Conservation (phyloP, 2,888 invertebrate species). For the Bembecia ichneumoniformis region DNA sequence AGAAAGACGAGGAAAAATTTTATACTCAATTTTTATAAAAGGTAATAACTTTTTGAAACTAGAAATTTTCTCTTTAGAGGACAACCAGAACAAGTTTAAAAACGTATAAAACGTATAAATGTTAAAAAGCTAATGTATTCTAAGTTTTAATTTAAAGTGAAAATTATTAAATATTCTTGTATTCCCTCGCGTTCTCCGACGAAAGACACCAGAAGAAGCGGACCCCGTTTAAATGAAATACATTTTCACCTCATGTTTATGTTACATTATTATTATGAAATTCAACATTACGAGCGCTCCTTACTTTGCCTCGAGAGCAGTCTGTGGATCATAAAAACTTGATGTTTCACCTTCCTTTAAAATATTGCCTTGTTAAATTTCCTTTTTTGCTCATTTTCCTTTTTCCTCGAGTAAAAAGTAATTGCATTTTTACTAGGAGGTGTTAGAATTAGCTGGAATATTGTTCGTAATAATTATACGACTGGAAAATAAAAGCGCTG, state of each 20-base stretch:
- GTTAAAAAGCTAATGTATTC: not conserved
- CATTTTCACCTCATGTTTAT: constrained; percentile 27
- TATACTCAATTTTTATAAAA: too few species aligned
- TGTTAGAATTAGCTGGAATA: constrained; percentile 15
- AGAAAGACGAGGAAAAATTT: too few species aligned
- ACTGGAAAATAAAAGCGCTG: too few species aligned
- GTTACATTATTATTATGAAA: constrained; percentile 31
- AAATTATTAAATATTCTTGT: not conserved
- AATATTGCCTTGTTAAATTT: constrained; percentile 15
- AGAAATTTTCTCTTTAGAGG: too few species aligned
- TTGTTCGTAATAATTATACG: not conserved
- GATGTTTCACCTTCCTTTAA: constrained; percentile 11
- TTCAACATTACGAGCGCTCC: constrained; percentile 25
- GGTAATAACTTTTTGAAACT: too few species aligned
- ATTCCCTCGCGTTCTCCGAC: not conserved
- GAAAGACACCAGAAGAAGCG: not conserved
- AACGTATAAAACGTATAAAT: not conserved
- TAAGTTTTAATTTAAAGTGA: not conserved
- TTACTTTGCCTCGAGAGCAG: constrained; percentile 20
- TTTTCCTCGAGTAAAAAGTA: constrained; percentile 13
- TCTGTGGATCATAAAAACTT: constrained; percentile 19
- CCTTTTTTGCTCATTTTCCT: constrained; percentile 15
- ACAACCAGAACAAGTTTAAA: not conserved
- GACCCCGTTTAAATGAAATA: constrained; percentile 6
- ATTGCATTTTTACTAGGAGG: constrained; percentile 17